phyloP scores from a whole-genome alignment of 2,797 vertebrate species.

The Phoeniculus purpureus region DNA sequence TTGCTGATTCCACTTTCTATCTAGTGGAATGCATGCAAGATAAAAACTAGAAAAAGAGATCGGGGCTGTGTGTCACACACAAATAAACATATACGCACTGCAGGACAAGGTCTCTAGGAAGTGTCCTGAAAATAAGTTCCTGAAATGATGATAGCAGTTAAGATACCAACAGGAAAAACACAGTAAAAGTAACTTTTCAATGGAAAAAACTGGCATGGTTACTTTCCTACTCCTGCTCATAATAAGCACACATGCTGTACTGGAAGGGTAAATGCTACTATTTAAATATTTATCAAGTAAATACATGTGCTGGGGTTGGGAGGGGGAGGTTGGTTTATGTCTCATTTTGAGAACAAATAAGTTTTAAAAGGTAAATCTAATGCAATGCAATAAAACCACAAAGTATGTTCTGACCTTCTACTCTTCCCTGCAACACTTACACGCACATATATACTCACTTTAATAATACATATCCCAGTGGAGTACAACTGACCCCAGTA shows the following conservation, averaged over 20 bases:
- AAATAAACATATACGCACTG: neutral
- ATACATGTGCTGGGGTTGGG: neutral
- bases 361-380: conserved; percentile 69
- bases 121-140: neutral
- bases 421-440: conserved; percentile 34
- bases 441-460: conserved; percentile 36
- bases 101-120: neutral
- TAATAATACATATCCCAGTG: conserved; percentile 71
- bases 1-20: neutral
- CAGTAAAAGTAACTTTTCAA: neutral
- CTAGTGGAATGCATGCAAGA: fast-evolving
- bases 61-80: neutral
- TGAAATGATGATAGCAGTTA: neutral
- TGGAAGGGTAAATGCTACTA: conserved; percentile 35
- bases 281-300: conserved; percentile 69
- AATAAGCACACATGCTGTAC: neutral
- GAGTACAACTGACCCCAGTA: conserved; percentile 64
- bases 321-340: conserved; percentile 42
- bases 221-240: neutral
- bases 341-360: conserved; percentile 66
- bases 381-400: conserved; percentile 55
- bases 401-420: conserved; percentile 62
- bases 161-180: neutral
- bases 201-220: neutral
- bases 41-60: neutral